Conservation (phyloP, 2,113 vertebrate genomes). For the Paracanthobrama guichenoti region DNA sequence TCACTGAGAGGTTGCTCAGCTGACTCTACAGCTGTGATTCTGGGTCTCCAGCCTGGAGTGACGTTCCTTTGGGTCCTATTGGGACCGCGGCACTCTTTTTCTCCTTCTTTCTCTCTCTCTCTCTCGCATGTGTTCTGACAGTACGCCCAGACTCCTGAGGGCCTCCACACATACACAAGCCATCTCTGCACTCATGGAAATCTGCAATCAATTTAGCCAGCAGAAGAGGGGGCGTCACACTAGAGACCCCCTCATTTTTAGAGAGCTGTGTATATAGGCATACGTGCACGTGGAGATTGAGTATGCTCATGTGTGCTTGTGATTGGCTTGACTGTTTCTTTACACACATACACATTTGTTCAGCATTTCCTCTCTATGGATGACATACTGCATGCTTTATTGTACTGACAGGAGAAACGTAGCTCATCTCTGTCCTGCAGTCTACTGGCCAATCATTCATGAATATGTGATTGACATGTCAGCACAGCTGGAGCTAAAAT, state of each 20-base stretch:
- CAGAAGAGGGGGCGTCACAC: neutral
- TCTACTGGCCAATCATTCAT: neutral
- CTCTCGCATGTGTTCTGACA: slow-evolving; percentile 32
- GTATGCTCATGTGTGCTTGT: neutral
- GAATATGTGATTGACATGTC: slow-evolving; percentile 6
- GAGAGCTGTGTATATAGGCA: slow-evolving; percentile 1
- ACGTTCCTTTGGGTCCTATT: slow-evolving; percentile 61
- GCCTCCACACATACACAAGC: slow-evolving; percentile 30
- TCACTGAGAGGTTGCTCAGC: slow-evolving; percentile 25
- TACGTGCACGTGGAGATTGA: neutral
- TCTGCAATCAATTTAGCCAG: slow-evolving; percentile 52
- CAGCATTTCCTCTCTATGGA: slow-evolving; percentile 33
- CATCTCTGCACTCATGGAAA: slow-evolving; percentile 44
- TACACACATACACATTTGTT: slow-evolving; percentile 33
- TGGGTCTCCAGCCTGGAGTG: slow-evolving; percentile 47
- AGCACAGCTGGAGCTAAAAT: neutral
- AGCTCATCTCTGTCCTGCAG: neutral
- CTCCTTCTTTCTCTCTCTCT: slow-evolving; percentile 38
- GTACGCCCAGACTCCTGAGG: slow-evolving; percentile 29
- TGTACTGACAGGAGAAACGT: slow-evolving; percentile 19
- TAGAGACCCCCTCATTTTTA: slow-evolving; percentile 40
- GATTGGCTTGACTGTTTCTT: slow-evolving; percentile 17
- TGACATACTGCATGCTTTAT: slow-evolving; percentile 8
- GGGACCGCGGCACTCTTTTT: slow-evolving; percentile 49
- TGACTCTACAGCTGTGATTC: slow-evolving; percentile 49